Evolutionary conservation across 2,797 vertebrate species (phyloP), one percentile per base, ranked within the genome.

Genomic region (Leptodactylus fallax): DNA sequence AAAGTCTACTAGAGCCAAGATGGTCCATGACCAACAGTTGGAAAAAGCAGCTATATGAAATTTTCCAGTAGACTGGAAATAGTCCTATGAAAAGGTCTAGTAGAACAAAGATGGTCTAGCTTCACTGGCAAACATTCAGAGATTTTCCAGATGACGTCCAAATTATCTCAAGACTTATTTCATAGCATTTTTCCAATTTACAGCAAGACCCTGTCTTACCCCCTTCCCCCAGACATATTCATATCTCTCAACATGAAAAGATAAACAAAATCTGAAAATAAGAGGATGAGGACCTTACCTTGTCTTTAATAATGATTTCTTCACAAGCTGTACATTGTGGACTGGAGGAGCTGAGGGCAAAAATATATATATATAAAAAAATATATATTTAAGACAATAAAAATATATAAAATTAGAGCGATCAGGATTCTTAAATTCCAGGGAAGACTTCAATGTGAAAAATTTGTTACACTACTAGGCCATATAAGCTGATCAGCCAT

Each of bases 271-370:
- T 36, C 36, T 36, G 3, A 72, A 72, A 21, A 11, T 0, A 72
- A 65, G 10, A 81, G 45, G 17, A 49, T 13, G 4, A n/a, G 0
- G 0, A 2, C 10, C 71, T 89, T 95, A 96, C 95, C 95, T 96
- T 96, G 78, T 96, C 95, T 92, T 94, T 96, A 69, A 91, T 72
- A 92, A 96, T 93, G 91, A 90, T 92, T 90, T 96, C 95, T 94
- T 95, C 95, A 92, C 95, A 96, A 1, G 95, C 94, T 36, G 93
- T 94, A 83, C 95, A 96, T 90, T 96, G 95, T 53, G 95, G 95
- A 90, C 84, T 95, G 13, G 95, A 81, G 67, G 94, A 93, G 91
- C 95, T 96, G 90, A 47, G 83, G 47, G 90, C 21, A 47, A 47
- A n/a, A 55, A 16, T 1, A 85, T 53, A n/a, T 45, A 45, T 12